A percentile compares a stretch with the other conserved stretches of the same genome.
These are phyloP conservation scores for Metellina segmentata DNA, from an alignment of 2,888 invertebrate species.

Conservation along the genomic window DNA sequence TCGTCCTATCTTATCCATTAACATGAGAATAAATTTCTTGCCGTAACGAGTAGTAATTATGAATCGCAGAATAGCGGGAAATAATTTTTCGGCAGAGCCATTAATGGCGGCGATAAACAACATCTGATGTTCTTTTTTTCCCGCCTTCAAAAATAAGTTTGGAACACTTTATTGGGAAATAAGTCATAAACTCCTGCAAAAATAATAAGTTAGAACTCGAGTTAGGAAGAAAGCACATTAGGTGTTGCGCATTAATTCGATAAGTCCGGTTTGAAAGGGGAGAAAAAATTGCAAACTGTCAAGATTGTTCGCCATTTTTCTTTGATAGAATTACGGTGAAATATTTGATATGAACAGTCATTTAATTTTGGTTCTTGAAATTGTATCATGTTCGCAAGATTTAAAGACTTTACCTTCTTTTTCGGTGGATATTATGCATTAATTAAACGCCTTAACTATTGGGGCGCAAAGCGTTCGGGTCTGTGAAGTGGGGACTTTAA, in stretches of 20 bases:
- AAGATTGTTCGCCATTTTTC: neutral
- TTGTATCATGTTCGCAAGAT: too few relatives aligned
- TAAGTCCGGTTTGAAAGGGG: neutral
- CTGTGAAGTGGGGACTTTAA: too few relatives aligned
- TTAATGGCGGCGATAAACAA: constrained; percentile 58
- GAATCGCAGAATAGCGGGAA: constrained; percentile 47
- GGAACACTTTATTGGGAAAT: constrained; percentile 14
- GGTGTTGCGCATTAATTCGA: neutral
- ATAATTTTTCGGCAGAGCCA: constrained; percentile 24
- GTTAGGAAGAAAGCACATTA: neutral
- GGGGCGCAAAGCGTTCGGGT: too few relatives aligned
- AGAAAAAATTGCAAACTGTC: neutral
- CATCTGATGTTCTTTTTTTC: constrained; percentile 36
- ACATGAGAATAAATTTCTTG: constrained; percentile 46
- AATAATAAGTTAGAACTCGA: constrained; percentile 14
- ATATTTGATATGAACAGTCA: neutral
- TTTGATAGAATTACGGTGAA: neutral
- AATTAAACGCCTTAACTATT: too few relatives aligned
- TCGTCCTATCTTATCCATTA: constrained; percentile 39
- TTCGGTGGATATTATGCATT: too few relatives aligned
- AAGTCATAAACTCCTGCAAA: constrained; percentile 39
- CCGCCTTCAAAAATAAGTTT: constrained; percentile 7
- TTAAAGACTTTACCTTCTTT: too few relatives aligned
- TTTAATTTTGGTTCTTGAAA: neutral
- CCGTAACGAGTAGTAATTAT: constrained; percentile 50